phyloP scores from a whole-genome alignment of 2,797 vertebrate genomes.

The Chromis chromis region DNA sequence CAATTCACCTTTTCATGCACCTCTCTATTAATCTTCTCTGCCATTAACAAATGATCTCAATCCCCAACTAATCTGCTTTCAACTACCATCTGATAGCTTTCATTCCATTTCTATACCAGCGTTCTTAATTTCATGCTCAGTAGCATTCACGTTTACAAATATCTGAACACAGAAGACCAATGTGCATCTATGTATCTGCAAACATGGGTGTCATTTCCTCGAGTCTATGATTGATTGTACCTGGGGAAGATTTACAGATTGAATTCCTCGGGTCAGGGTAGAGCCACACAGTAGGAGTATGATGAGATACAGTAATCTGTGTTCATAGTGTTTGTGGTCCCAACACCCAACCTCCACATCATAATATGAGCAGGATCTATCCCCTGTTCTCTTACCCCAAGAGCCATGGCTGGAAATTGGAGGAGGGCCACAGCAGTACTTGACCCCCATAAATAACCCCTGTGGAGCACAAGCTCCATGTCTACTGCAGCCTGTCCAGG shows the following conservation, averaged over 20 bases:
- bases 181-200: background rate
- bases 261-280: slow-evolving; percentile 50
- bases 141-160: slow-evolving; percentile 18
- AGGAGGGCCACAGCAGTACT: slow-evolving; percentile 32
- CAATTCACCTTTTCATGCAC: slow-evolving; percentile 4
- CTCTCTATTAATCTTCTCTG: slow-evolving; percentile 7
- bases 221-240: slow-evolving; percentile 58
- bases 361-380: slow-evolving; percentile 17
- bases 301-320: slow-evolving; percentile 64
- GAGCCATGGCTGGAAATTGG: slow-evolving; percentile 49
- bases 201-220: slow-evolving; percentile 18
- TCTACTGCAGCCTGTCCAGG: slow-evolving; percentile 30
- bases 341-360: slow-evolving; percentile 28
- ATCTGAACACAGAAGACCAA: slow-evolving; percentile 11
- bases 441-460: slow-evolving; percentile 72
- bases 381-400: slow-evolving; percentile 17
- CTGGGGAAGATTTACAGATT: slow-evolving; percentile 55
- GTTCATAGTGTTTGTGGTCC: slow-evolving; percentile 16
- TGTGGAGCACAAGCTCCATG: slow-evolving; percentile 33
- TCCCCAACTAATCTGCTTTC: slow-evolving; percentile 14
- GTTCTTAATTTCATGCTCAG: slow-evolving; percentile 1
- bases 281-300: slow-evolving; percentile 22
- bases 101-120: slow-evolving; percentile 4
- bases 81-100: slow-evolving; percentile 13
- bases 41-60: slow-evolving; percentile 3